Conservation (phyloP, 2,113 vertebrate species). For the Dendropsophus ebraccatus region DNA sequence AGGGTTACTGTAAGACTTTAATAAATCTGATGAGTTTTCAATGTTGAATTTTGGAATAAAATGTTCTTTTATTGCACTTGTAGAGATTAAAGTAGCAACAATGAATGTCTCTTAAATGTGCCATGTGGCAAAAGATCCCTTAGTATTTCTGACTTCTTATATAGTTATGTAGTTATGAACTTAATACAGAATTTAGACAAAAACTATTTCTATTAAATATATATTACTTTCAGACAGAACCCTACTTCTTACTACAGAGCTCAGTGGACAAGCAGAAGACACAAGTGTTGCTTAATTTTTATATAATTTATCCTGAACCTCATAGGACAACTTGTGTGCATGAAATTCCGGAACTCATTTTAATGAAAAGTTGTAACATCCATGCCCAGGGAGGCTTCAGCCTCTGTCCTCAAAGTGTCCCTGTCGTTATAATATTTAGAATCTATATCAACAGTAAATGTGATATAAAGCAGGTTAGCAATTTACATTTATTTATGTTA, state of each 20-base stretch:
- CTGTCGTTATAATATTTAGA: too few relatives aligned
- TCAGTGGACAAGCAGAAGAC: neutral
- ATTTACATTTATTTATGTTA: too few relatives aligned
- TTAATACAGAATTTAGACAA: neutral
- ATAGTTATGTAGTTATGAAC: neutral
- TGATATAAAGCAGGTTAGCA: too few relatives aligned
- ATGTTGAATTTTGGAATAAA: neutral
- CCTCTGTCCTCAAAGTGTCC: too few relatives aligned
- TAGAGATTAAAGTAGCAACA: neutral
- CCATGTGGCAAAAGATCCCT: neutral
- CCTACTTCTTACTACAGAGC: too few relatives aligned
- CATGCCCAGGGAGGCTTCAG: too few relatives aligned
- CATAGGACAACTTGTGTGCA: too few relatives aligned
- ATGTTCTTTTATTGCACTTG: neutral
- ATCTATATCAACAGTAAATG: too few relatives aligned
- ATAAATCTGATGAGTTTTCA: constrained; percentile 26
- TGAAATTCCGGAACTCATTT: too few relatives aligned
- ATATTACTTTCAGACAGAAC: neutral
- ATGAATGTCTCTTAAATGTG: neutral
- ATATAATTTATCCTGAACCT: too few relatives aligned
- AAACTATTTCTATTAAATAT: neutral
- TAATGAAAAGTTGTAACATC: too few relatives aligned
- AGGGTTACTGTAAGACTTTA: constrained; percentile 19
- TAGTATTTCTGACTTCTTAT: neutral
- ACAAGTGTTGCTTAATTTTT: too few relatives aligned